Base-by-base conservation (phyloP, 1,140 invertebrate species). In the Eriocheir sinensis region DNA sequence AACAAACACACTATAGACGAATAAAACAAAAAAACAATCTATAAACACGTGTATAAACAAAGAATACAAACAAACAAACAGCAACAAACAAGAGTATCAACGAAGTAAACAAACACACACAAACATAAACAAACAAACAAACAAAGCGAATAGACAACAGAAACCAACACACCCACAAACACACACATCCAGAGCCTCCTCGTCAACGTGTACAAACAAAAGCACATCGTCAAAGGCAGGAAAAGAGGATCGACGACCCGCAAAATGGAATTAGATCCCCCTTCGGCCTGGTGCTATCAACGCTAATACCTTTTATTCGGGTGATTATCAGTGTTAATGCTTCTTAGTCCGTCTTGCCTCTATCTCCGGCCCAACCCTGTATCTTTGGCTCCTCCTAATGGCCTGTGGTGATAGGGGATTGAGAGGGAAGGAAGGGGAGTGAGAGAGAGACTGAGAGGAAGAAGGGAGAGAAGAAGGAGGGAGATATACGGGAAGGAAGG, bases 241-340 rank as follows among this genome's bases (percentile, higher is more conserved):
- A 85, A 91, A 92, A 93, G 94, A 94, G 89, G 89, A 94, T 94
- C 94, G 94, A 94, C 94, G 89, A 86, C 89, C 94, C 94, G 94
- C 94, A 94, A 94, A 94, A 94, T 94, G 94, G 94, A 94, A 94
- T 94, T 94, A 94, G 94, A 94, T 94, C 94, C 53, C 89, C 72
- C n/a, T 83, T 94, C 41, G 72, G 89, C 53, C 89, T 79, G 94
- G 89, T 92, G 94, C 94, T 94, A 94, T 94, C 94, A 92, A 90
- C 72, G 89, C 48, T 94, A 94, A 94, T 94, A 94, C 94, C 94
- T 94, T 94, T 94, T 94, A 94, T 94, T 94, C 94, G 94, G 89
- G 94, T 81, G 94, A 94, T 94, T 94, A 94, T 94, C 94, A 94
- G 94, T 94, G 94, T 94, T 94, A 94, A 94, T 94, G 94, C 94